Conservation (phyloP, 1,140 invertebrate species). For the Dreissena polymorpha region DNA sequence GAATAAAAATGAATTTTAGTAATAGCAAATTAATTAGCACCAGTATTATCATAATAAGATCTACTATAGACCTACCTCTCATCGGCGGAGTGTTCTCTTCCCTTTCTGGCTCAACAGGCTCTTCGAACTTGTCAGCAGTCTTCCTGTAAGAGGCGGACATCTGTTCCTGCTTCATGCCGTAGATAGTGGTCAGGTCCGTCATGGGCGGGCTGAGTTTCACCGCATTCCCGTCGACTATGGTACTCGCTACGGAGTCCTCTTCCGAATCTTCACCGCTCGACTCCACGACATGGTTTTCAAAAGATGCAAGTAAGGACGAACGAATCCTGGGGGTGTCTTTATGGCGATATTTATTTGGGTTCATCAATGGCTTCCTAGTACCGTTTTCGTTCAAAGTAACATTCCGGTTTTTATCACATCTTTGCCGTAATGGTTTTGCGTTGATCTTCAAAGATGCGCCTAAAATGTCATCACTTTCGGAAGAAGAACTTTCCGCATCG, state of each 20-base stretch:
- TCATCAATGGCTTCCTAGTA: not conserved
- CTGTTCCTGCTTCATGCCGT: conserved; percentile 52
- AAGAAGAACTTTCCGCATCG: conserved; percentile 3
- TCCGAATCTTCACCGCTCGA: conserved; percentile 51
- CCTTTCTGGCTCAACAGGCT: not conserved
- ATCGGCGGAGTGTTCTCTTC: not conserved
- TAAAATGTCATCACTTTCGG: conserved; percentile 14
- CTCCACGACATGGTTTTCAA: conserved; percentile 17
- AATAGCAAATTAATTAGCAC: too few relatives aligned
- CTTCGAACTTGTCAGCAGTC: conserved; percentile 15
- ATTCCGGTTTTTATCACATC: not conserved
- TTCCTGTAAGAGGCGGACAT: conserved; percentile 55
- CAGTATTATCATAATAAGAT: too few relatives aligned
- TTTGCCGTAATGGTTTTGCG: not conserved
- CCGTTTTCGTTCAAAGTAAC: not conserved
- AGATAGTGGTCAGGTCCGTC: conserved; percentile 45
- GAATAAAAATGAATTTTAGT: too few relatives aligned
- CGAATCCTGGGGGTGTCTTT: not conserved
- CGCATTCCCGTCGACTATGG: conserved; percentile 18
- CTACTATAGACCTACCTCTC: too few relatives aligned
- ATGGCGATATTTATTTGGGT: not conserved
- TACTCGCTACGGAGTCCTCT: conserved; percentile 20
- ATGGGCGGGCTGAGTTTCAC: not conserved
- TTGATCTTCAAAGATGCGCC: not conserved
- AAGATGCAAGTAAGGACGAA: conserved; percentile 29